Conservation (phyloP, 2,888 invertebrate species). For the Habroteleia sp. region DNA sequence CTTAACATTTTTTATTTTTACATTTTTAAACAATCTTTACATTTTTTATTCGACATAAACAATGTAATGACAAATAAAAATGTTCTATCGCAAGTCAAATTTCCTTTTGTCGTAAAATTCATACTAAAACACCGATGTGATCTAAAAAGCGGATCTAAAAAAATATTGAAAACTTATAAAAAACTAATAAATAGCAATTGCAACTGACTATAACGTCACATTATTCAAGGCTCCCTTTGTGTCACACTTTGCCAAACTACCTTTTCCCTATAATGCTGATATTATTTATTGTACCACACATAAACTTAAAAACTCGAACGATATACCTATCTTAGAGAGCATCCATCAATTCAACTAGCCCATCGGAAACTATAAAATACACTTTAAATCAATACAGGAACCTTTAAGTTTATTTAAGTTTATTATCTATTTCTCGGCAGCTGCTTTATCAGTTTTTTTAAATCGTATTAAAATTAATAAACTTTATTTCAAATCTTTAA, state of each 20-base stretch:
- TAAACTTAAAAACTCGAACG: constrained; percentile 40
- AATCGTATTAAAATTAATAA: too few species aligned
- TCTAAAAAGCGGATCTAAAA: too few species aligned
- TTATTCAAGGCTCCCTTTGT: constrained; percentile 38
- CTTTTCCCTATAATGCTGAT: constrained; percentile 17
- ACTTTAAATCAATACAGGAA: constrained; percentile 28
- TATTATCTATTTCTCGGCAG: constrained; percentile 16
- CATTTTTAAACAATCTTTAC: too few species aligned
- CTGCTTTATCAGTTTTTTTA: constrained; percentile 5
- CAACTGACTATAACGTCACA: constrained; percentile 31
- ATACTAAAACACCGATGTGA: too few species aligned
- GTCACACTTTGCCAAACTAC: constrained; percentile 24
- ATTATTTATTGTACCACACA: constrained; percentile 44
- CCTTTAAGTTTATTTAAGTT: constrained; percentile 8
- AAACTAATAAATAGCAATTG: constrained; percentile 37
- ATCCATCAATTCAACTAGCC: constrained; percentile 34
- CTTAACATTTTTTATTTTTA: too few species aligned
- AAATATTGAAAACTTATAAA: constrained; percentile 15
- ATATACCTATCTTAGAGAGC: constrained; percentile 24
- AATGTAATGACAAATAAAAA: too few species aligned
- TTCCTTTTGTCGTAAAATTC: too few species aligned
- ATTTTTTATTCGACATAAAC: too few species aligned
- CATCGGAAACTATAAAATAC: constrained; percentile 38
- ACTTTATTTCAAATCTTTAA: too few species aligned
- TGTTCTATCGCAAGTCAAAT: too few species aligned